Base-by-base conservation (phyloP, 2,113 vertebrate genomes). In the Plotosus lineatus region DNA sequence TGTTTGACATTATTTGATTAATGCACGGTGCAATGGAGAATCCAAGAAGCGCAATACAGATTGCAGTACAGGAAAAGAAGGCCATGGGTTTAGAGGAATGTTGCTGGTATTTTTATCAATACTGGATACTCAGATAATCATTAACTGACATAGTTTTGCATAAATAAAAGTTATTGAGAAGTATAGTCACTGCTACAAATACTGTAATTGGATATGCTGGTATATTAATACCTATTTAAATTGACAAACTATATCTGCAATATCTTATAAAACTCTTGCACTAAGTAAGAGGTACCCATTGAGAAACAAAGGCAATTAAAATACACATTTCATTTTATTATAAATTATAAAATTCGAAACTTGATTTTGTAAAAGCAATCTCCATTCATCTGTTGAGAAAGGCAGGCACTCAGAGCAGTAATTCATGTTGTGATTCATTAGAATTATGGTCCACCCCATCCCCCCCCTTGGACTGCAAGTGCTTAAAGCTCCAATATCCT, bases 401-500 rank as follows among this genome's bases (percentile, higher is more conserved):
- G 42, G 17, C 53, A 46, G 55, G 56, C 26, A 31, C n/a, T 50
- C 23, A 33, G 17, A 55, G 42, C 69, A 82, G 14, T 53, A 65
- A 55, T 71, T 55, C 61, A 42, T 55, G 23, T 31, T 77, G 73
- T 53, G 42, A 65, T 12, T 73, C 60, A 82, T 85, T 82, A 75
- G n/a, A 73, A 75, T 68, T 38, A 80, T 55, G 60, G 28, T 60
- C 38, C 42, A 75, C 75, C 38, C n/a, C n/a, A n/a, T 71, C 78
- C 48, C 69, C 38, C 19, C 40, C 48, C 61, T 42, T 78, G 21
- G 23, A 3, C 42, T 56, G 28, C 58, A 51, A 55, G 19, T 33
- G 51, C 38, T 77, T 14, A 84, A 77, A 63, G 44, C 65, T 28
- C n/a, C 50, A 79, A 15, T 31, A 33, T 58, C 42, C 51, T 48